These are phyloP conservation scores for Colius striatus DNA, from an alignment of 2,113 vertebrate genomes.

Conservation along the genomic window DNA sequence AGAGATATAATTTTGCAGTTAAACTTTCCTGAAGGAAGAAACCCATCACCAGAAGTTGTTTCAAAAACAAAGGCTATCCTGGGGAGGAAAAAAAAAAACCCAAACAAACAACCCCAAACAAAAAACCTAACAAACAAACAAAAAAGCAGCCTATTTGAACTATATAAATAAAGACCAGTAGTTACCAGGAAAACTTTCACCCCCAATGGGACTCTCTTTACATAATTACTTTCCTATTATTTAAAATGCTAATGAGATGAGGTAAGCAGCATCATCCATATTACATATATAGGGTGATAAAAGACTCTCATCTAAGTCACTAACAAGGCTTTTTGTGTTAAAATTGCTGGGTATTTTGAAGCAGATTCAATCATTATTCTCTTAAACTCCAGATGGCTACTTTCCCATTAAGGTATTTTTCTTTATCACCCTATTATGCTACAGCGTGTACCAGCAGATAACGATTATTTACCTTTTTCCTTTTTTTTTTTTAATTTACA, in stretches of 20 bases:
- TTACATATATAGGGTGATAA: neutral
- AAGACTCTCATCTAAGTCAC: neutral
- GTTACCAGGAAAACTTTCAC: neutral
- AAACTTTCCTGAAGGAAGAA: neutral
- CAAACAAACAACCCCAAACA: too few relatives aligned
- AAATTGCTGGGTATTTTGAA: constrained; percentile 21
- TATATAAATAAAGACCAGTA: neutral
- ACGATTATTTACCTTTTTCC: constrained; percentile 17
- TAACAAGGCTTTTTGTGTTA: constrained; percentile 40
- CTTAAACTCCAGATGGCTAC: constrained; percentile 55
- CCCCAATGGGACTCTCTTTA: neutral
- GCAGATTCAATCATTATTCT: constrained; percentile 45
- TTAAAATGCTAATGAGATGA: constrained; percentile 9
- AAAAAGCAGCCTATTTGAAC: neutral
- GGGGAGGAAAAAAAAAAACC: neutral
- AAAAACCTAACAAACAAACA: too few relatives aligned
- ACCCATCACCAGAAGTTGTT: rapidly evolving
- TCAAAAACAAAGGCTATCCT: neutral
- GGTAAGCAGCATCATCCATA: neutral
- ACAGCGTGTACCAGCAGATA: neutral
- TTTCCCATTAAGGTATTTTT: constrained; percentile 44
- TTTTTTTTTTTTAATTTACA: neutral
- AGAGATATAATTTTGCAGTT: neutral
- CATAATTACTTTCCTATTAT: neutral
- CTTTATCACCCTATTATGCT: constrained; percentile 42